Evolutionary conservation across 2,797 vertebrate genomes (phyloP).

Genomic region (Acanthis flammea): DNA sequence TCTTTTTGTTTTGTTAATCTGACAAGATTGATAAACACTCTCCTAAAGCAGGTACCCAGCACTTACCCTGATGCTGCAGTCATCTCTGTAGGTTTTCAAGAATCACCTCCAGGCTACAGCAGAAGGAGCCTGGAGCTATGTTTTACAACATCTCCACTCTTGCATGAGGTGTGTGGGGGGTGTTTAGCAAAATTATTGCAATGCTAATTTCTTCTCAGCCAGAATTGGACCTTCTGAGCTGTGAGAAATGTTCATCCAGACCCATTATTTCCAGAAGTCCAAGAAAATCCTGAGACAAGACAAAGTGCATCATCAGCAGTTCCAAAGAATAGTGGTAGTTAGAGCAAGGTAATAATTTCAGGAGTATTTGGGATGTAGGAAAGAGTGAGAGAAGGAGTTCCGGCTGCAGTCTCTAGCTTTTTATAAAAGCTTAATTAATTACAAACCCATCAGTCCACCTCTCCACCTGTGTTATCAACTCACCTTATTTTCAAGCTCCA

Average conservation of each 20-base stretch:
- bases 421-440: neutral
- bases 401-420: neutral
- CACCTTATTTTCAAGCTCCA: neutral
- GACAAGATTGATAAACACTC: fast-evolving
- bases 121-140: neutral
- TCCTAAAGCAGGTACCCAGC: neutral
- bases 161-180: fast-evolving
- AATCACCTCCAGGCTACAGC: fast-evolving
- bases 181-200: neutral
- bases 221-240: neutral
- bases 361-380: neutral
- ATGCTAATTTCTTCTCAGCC: neutral
- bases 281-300: neutral
- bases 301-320: neutral
- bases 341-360: neutral
- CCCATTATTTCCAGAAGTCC: neutral
- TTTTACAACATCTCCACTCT: neutral
- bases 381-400: neutral
- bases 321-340: neutral
- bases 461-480: neutral
- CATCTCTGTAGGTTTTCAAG: fast-evolving
- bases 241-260: neutral
- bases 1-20: neutral
- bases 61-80: fast-evolving
- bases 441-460: neutral